Evolutionary conservation across 1,140 invertebrate genomes (phyloP).

Genomic region (Heliconius hermathena): DNA sequence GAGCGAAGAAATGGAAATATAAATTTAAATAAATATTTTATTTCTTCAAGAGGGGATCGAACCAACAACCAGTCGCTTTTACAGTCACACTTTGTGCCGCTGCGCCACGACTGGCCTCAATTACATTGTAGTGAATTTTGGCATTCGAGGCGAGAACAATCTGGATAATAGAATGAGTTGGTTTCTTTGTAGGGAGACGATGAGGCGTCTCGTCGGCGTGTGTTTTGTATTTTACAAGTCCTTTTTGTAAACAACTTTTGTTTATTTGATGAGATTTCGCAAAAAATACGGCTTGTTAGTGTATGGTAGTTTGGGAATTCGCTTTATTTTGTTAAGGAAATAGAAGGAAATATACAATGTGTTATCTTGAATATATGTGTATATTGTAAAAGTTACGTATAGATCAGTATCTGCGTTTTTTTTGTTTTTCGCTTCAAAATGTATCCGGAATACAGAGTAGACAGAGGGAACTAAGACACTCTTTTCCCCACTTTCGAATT

Average conservation of each 20-base stretch:
- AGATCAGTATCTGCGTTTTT: too few species aligned
- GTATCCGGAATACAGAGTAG: too few species aligned
- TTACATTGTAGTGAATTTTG: conserved; percentile 71
- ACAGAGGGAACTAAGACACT: too few species aligned
- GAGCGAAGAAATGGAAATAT: too few species aligned
- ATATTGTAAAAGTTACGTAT: not conserved
- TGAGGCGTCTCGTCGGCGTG: conserved; percentile 13
- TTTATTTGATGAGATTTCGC: conserved; percentile 28
- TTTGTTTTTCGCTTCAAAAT: too few species aligned
- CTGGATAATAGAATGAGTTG: conserved; percentile 62
- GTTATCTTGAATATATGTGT: not conserved
- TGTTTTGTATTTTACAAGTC: conserved; percentile 30
- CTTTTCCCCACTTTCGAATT: too few species aligned
- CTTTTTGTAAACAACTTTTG: conserved; percentile 32
- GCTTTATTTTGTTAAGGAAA: not conserved
- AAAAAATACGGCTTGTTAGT: conserved; percentile 9
- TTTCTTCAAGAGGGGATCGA: too few species aligned
- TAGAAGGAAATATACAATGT: not conserved
- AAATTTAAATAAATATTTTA: too few species aligned
- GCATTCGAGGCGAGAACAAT: conserved; percentile 74
- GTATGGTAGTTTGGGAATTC: not conserved
- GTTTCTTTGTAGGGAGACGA: conserved; percentile 36
- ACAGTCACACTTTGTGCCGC: too few species aligned
- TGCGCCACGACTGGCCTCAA: conserved; percentile 43
- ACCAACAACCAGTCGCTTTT: too few species aligned